Evolutionary conservation across 2,888 invertebrate genomes (phyloP), one percentile per base, ranked within the genome.

Genomic region (Anagyrus pseudococci): DNA sequence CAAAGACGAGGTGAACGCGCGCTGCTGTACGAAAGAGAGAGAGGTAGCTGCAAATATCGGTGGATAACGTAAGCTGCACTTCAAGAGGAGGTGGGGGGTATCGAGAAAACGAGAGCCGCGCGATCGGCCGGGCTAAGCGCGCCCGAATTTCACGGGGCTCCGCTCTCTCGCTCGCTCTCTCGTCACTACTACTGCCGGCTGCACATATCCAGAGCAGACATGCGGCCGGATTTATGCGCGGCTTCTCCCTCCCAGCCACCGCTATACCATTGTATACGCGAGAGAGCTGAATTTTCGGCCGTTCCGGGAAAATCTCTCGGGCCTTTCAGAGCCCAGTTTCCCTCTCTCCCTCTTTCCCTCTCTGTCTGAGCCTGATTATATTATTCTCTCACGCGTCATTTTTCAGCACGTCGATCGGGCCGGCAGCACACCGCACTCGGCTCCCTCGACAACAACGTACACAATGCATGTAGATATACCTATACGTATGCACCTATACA

Each of bases 101-200:
- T 56, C 53, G 54, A 58, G 55, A 61, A 49, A 67, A 57, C 46
- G 22, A 23, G n/a, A 43, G 7, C 4, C n/a, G 4, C 20, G 19
- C 46, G 47, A 13, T 29, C 44, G 41, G 17, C 19, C 29, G 41
- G 37, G 47, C 48, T 61, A 50, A 56, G 37, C 54, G 53, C 33
- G 44, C 57, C 62, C 62, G 62, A 64, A 62, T 65, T 65, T 65
- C 57, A 65, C 65, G 65, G 62, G 53, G 43, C 43, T 58, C 54
- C 48, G 25, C 19, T 19, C 22, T 19, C 26, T n/a, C n/a, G 48
- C n/a, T n/a, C n/a, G n/a, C 25, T 37, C 6, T 17, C 20, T 26
- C 37, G 4, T 6, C 50, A 19, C 17, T 15, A 8, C 1, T n/a
- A 10, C 20, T 23, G 4, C 25, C 43, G 4, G 26, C 33, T 20